Evolutionary conservation across 1,140 invertebrate species (phyloP).

Genomic region (Nomia melanderi): DNA sequence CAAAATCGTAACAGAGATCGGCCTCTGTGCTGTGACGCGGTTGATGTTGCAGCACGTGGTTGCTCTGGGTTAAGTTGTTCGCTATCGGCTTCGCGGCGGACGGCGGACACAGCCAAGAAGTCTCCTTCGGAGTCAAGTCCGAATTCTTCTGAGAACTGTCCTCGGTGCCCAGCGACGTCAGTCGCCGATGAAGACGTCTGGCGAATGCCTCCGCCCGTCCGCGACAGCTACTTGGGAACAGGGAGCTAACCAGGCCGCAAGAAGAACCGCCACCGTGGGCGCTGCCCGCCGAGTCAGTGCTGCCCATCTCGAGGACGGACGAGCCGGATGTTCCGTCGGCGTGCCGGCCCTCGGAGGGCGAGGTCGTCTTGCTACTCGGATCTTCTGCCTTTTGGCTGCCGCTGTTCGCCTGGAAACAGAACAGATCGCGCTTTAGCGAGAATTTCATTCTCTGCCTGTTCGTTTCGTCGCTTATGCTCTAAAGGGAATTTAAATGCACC

Average conservation of each 20-base stretch:
- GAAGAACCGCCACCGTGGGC: slow-evolving; percentile 62
- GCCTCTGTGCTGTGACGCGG: slow-evolving; percentile 77
- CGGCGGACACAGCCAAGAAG: slow-evolving; percentile 66
- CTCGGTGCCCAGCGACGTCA: slow-evolving; percentile 85
- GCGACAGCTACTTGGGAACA: slow-evolving; percentile 87
- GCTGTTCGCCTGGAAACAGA: slow-evolving; percentile 48
- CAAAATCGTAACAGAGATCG: slow-evolving; percentile 83
- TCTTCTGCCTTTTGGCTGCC: slow-evolving; percentile 46
- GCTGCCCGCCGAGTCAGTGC: slow-evolving; percentile 69
- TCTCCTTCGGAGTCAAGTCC: slow-evolving; percentile 60
- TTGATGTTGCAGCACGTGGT: slow-evolving; percentile 69
- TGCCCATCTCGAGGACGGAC: slow-evolving; percentile 63
- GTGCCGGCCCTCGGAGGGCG: slow-evolving; percentile 50
- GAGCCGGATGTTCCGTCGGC: slow-evolving; percentile 37
- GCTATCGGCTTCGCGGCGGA: slow-evolving; percentile 36
- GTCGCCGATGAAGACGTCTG: slow-evolving; percentile 86
- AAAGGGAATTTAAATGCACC: no score
- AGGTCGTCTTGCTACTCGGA: slow-evolving; percentile 56
- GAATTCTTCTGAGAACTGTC: slow-evolving; percentile 46
- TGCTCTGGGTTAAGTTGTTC: slow-evolving; percentile 72
- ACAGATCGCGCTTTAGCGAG: neutral
- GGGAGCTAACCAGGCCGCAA: slow-evolving; percentile 80
- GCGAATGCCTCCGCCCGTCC: slow-evolving; percentile 90
- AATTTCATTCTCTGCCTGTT: neutral
- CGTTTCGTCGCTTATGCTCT: no score